These are phyloP conservation scores for Adrianichthys oophorus DNA, from an alignment of 2,797 vertebrate genomes.

Conservation along the genomic window DNA sequence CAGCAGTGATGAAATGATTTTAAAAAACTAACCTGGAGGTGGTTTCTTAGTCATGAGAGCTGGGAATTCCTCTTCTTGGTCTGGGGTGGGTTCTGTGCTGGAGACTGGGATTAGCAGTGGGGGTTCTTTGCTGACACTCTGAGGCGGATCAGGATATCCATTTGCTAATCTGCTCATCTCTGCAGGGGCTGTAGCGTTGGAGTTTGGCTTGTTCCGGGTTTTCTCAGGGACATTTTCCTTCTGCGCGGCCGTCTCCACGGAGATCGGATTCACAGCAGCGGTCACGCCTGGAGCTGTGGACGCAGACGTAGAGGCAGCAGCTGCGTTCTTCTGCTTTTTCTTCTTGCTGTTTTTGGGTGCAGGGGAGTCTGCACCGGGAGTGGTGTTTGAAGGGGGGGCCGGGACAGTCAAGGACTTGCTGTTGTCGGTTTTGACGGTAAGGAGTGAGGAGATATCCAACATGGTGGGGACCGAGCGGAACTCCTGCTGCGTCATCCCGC, in stretches of 20 bases:
- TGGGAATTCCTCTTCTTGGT: slow-evolving; percentile 94
- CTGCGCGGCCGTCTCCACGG: slow-evolving; percentile 64
- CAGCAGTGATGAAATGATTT: background rate
- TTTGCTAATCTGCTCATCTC: slow-evolving; percentile 70
- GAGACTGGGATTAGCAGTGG: slow-evolving; percentile 31
- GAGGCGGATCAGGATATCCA: slow-evolving; percentile 77
- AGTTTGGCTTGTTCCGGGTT: slow-evolving; percentile 48
- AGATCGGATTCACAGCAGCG: slow-evolving; percentile 7
- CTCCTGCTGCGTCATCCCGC: slow-evolving; percentile 80
- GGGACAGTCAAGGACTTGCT: slow-evolving; percentile 49
- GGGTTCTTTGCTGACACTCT: slow-evolving; percentile 23
- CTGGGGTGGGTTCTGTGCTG: slow-evolving; percentile 73
- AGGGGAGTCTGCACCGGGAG: slow-evolving; percentile 50
- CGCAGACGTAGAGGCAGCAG: slow-evolving; percentile 5
- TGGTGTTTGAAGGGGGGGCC: slow-evolving; percentile 17
- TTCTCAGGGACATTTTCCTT: slow-evolving; percentile 82
- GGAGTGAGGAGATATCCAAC: slow-evolving; percentile 87
- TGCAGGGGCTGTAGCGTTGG: background rate
- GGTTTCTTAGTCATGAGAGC: slow-evolving; percentile 88
- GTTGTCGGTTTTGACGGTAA: slow-evolving; percentile 76
- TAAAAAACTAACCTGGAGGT: slow-evolving; percentile 85
- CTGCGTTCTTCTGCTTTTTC: slow-evolving; percentile 78
- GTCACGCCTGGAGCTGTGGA: slow-evolving; percentile 18
- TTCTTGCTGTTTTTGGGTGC: slow-evolving; percentile 82
- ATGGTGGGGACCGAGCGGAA: slow-evolving; percentile 83